Evolutionary conservation across 2,888 invertebrate genomes (phyloP).

Genomic region (Andrena haemorrhoa): DNA sequence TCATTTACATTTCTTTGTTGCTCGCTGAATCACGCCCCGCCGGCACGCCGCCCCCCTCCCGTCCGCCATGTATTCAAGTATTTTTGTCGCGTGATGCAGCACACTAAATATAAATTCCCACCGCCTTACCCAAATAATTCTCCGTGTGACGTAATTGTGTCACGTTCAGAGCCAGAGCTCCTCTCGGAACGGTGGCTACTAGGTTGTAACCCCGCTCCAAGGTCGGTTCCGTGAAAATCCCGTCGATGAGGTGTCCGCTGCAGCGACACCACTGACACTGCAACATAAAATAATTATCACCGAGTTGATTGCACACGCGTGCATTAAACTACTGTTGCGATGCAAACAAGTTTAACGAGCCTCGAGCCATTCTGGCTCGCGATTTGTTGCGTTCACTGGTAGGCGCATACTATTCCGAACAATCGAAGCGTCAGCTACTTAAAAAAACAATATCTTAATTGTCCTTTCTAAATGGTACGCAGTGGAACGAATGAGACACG

Average conservation of each 20-base stretch:
- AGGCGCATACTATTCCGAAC: not conserved
- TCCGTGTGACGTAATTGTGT: constrained; percentile 93
- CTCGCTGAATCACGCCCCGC: not conserved
- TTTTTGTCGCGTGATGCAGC: not conserved
- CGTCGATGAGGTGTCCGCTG: constrained; percentile 91
- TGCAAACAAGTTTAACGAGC: not conserved
- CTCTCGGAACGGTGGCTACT: constrained; percentile 93
- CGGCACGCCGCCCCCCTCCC: not conserved
- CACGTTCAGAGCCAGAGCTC: constrained; percentile 94
- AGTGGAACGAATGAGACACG: constrained; percentile 9
- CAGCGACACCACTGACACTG: constrained; percentile 57
- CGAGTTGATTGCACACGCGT: constrained; percentile 4
- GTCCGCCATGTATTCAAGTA: not conserved
- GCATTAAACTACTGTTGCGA: not conserved
- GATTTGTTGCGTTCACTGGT: not conserved
- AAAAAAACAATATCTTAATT: not conserved
- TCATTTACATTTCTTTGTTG: not conserved
- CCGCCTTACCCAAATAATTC: constrained; percentile 91
- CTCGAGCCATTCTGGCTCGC: not conserved
- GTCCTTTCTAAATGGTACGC: not conserved
- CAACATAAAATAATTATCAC: constrained; percentile 26
- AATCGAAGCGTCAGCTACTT: constrained; percentile 2
- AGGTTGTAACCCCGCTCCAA: constrained; percentile 93
- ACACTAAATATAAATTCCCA: constrained; percentile 7
- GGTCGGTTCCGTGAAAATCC: constrained; percentile 93